Percentiles rank a stretch among this genome's conserved stretches.
These are phyloP conservation scores for Morelia viridis DNA, from an alignment of 2,797 vertebrate species.

Conservation along the genomic window DNA sequence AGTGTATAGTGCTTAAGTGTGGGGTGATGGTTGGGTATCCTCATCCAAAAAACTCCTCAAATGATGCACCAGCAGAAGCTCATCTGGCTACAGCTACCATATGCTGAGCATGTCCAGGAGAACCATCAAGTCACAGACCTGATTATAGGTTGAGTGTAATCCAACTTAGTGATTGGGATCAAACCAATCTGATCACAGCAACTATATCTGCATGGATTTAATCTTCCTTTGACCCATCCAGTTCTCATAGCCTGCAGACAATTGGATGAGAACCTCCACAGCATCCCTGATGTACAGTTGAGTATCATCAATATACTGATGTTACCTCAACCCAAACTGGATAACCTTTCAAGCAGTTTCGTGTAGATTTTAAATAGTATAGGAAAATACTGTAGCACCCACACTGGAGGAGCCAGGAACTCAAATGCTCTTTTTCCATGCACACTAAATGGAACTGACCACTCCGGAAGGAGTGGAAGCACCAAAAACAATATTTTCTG, in stretches of 20 bases:
- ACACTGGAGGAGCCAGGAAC: neutral
- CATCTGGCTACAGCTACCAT: neutral
- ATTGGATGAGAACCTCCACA: neutral
- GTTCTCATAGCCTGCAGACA: neutral
- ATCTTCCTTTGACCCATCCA: neutral
- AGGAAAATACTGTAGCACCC: neutral
- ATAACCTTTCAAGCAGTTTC: neutral
- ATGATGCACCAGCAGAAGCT: neutral
- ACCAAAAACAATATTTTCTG: neutral
- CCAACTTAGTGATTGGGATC: neutral
- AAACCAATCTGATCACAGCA: neutral
- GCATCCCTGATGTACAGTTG: neutral
- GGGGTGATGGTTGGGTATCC: neutral
- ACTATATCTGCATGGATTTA: neutral
- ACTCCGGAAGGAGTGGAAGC: neutral
- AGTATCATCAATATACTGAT: neutral
- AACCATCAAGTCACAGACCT: neutral
- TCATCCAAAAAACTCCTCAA: neutral
- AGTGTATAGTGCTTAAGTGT: neutral
- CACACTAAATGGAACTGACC: neutral
- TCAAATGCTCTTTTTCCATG: neutral
- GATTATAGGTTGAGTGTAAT: neutral
- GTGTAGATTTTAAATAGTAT: neutral
- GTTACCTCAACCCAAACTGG: neutral
- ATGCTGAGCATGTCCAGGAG: neutral